Base-by-base conservation (phyloP, 2,888 invertebrate species). In the Ophraella communa region DNA sequence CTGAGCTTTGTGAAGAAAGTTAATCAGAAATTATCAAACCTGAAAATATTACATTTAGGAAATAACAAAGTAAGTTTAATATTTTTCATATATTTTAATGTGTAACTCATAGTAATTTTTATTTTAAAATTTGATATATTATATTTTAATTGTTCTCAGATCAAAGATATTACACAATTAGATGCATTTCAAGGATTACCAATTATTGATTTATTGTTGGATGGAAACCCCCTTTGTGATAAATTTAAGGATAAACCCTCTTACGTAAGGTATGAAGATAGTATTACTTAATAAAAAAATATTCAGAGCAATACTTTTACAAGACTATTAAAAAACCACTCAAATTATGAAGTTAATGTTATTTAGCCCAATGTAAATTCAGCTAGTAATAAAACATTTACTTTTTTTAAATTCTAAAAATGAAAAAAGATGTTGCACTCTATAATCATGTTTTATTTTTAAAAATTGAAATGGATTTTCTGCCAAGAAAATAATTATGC, bases 221-320 rank as follows among this genome's bases (percentile, higher is more conserved):
- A 90, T 79, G 92, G 91, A 73, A 95, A 95, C 83, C 92, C 93
- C 0, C 78, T 95, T 60, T 90, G 91, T 82, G 88, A 89, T 78
- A 91, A 89, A 82, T 94, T 89, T 84, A 88, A 87, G 80, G 90
- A 91, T 76, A 88, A 91, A 79, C 86, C 87, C 63, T 83, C 87
- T 30, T 96, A 94, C 79, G 86, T 94, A 85, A 94, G 94, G 94
- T 95, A 93, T 89, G 70, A 52, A 58, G 71, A 70, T 70, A 57
- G 17, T 35, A 33, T 65, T 27, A 58, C 65, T 33, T 65, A 59
- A 62, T 18, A 27, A 10, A 17, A 17, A 7, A 17, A 23, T 7
- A n/a, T n/a, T n/a, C n/a, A n/a, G n/a, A n/a, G n/a, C n/a, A n/a
- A n/a, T n/a, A n/a, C n/a, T n/a, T n/a, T n/a, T n/a, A n/a, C n/a